A percentile compares a stretch with the other conserved stretches of the same genome.
Evolutionary conservation across 2,113 vertebrate species (phyloP).

Genomic region (Periophthalmus modestus): DNA sequence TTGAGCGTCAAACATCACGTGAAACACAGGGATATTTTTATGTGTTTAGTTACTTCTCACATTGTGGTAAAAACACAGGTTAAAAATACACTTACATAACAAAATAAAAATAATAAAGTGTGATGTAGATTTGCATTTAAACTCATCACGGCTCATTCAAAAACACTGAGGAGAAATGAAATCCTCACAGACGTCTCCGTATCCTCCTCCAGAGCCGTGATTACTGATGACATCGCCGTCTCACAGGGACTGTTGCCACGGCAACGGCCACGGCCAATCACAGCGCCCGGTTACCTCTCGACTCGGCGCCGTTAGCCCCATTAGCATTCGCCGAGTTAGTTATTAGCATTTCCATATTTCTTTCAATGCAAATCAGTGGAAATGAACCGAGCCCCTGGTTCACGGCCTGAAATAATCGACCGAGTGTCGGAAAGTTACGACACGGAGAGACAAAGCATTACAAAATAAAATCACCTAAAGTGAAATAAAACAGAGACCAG

Average conservation of each 20-base stretch:
- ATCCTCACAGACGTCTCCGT: constrained; percentile 28
- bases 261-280: constrained; percentile 39
- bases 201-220: constrained; percentile 55
- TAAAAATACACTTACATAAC: too few species aligned
- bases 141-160: background rate
- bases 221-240: constrained; percentile 71
- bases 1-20: too few species aligned
- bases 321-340: constrained; percentile 69
- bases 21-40: too few species aligned
- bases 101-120: background rate
- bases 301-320: constrained; percentile 65
- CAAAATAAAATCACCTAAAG: too few species aligned
- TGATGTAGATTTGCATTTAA: too few species aligned
- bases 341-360: background rate
- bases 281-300: constrained; percentile 57
- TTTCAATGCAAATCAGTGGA: background rate
- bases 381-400: background rate
- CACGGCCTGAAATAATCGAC: background rate
- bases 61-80: too few species aligned
- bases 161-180: background rate
- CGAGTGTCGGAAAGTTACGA: background rate
- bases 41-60: too few species aligned
- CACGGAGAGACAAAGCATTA: too few species aligned
- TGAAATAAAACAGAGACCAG: too few species aligned
- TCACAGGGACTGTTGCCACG: constrained; percentile 69